A percentile compares a stretch with the other conserved stretches of the same genome.
Conservation (phyloP, 30 jellyfish, hydroid and myxozoan genomes). For the Turritopsis dohrnii region DNA sequence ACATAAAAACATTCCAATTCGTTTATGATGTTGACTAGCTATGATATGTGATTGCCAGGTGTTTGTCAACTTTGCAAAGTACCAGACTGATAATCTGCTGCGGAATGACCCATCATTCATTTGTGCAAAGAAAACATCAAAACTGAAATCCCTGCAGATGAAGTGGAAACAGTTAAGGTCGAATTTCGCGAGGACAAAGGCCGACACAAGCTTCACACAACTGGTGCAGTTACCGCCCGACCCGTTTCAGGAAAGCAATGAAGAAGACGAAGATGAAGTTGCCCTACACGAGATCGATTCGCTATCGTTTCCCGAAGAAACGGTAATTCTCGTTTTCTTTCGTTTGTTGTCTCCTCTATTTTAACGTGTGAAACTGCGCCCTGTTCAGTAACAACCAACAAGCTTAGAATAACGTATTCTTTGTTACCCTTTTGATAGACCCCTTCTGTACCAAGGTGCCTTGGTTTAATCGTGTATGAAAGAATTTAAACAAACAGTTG, state of each 20-base stretch:
- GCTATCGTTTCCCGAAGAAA: conserved; percentile 9
- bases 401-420: neutral
- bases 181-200: neutral
- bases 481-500: no score
- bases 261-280: conserved; percentile 37
- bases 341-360: neutral
- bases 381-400: neutral
- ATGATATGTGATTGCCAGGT: conserved; percentile 47
- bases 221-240: conserved; percentile 27
- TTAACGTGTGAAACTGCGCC: neutral
- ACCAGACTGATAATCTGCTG: conserved; percentile 50
- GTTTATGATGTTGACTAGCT: neutral
- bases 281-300: conserved; percentile 13
- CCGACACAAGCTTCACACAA: conserved; percentile 19
- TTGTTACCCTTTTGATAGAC: no score
- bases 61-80: conserved; percentile 77
- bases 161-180: conserved; percentile 16
- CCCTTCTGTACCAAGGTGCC: no score
- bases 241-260: conserved; percentile 21
- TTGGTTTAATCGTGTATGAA: no score
- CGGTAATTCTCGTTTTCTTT: neutral
- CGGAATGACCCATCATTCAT: conserved; percentile 27
- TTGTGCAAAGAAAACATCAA: neutral
- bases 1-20: neutral
- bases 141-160: conserved; percentile 1